Percentiles rank a stretch among this genome's conserved stretches.
Evolutionary conservation across 2,797 vertebrate species (phyloP).

Genomic region (Phalanger gymnotis): DNA sequence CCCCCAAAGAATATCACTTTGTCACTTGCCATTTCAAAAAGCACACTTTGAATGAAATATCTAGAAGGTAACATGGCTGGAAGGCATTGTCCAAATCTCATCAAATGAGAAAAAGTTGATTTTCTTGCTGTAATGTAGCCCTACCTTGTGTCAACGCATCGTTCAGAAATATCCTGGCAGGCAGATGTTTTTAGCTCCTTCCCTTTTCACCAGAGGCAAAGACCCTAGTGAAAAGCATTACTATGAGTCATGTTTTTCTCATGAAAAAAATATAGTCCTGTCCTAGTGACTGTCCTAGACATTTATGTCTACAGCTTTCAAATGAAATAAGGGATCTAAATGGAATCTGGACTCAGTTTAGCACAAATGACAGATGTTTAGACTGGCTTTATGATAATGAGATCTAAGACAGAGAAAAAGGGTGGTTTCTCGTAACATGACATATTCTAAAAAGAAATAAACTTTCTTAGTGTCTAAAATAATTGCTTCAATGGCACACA

Average conservation of each 20-base stretch:
- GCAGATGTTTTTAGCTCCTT: not conserved
- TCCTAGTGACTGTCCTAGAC: not conserved
- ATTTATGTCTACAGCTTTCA: not conserved
- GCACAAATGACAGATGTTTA: not conserved
- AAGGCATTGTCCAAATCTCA: not conserved
- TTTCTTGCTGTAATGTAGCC: not conserved
- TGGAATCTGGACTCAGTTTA: not conserved
- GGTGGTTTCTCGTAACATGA: not conserved
- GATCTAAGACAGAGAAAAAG: not conserved
- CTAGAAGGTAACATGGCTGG: not conserved
- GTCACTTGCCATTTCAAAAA: conserved; percentile 24
- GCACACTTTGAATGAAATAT: not conserved
- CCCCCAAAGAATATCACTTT: conserved; percentile 2
- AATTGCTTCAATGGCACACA: not conserved
- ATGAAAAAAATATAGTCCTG: not conserved
- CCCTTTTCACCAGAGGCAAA: conserved; percentile 1
- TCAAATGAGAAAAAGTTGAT: not conserved
- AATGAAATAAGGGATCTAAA: not conserved
- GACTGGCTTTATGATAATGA: not conserved
- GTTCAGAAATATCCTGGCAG: not conserved
- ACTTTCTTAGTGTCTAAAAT: not conserved
- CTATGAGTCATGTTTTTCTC: not conserved
- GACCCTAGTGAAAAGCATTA: not conserved
- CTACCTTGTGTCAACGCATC: not conserved
- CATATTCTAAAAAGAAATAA: not conserved